A percentile compares a stretch with the other conserved stretches of the same genome.
phyloP scores from a whole-genome alignment of 1,140 invertebrate genomes.

The Drosophila neocordata region DNA sequence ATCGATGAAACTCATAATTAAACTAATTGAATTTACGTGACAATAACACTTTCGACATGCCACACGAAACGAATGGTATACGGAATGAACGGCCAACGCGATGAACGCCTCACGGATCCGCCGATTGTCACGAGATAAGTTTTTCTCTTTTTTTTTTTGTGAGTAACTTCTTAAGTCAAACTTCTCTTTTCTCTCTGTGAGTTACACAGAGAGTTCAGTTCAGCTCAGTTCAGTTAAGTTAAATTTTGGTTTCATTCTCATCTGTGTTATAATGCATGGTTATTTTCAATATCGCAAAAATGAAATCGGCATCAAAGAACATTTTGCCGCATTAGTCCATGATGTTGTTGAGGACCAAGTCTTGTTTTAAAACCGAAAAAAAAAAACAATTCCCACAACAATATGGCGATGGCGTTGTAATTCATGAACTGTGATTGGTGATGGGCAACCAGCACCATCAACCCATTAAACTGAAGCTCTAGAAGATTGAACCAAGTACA shows the following conservation, averaged over 20 bases:
- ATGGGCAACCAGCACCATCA: slow-evolving; percentile 21
- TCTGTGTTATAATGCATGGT: slow-evolving; percentile 65
- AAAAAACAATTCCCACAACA: slow-evolving; percentile 71
- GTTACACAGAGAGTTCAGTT: slow-evolving; percentile 2
- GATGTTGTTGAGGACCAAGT: slow-evolving; percentile 1
- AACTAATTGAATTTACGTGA: slow-evolving; percentile 81
- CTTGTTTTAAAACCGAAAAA: not conserved
- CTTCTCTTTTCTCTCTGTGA: not conserved
- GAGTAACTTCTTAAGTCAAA: too few relatives aligned
- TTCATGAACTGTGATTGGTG: slow-evolving; percentile 81
- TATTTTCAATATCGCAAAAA: slow-evolving; percentile 80
- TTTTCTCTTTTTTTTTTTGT: not conserved
- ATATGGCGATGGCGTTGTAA: slow-evolving; percentile 77
- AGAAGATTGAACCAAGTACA: slow-evolving; percentile 24
- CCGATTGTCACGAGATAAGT: slow-evolving; percentile 73
- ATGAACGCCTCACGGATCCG: slow-evolving; percentile 28
- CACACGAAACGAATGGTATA: slow-evolving; percentile 1
- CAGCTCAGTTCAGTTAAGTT: slow-evolving; percentile 22
- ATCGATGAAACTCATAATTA: slow-evolving; percentile 75
- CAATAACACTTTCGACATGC: slow-evolving; percentile 72
- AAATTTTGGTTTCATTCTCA: slow-evolving; percentile 20
- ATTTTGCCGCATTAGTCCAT: slow-evolving; percentile 58
- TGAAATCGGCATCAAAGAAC: slow-evolving; percentile 81
- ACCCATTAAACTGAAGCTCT: slow-evolving; percentile 43
- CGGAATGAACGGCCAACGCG: not conserved